phyloP scores from a whole-genome alignment of 2,888 invertebrate genomes.

The Lasioglossum leucozonium region DNA sequence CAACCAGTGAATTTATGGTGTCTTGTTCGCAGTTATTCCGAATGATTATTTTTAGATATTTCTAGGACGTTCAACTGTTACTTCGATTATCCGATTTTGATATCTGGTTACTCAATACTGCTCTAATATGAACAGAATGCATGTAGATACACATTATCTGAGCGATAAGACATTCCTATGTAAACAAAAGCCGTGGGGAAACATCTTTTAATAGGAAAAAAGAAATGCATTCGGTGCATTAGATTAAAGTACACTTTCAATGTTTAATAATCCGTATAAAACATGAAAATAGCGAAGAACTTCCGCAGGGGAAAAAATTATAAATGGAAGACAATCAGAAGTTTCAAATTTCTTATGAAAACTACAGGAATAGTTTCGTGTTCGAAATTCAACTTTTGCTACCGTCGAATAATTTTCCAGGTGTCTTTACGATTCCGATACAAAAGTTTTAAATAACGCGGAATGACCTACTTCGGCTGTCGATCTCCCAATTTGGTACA shows the following conservation, averaged over 20 bases:
- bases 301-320: too few relatives aligned
- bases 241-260: not conserved
- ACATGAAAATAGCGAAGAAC: too few relatives aligned
- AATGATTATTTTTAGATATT: not conserved
- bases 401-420: too few relatives aligned
- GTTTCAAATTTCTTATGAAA: not conserved
- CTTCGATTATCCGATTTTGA: not conserved
- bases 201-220: not conserved
- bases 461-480: not conserved
- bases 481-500: not conserved
- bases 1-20: not conserved
- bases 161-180: not conserved
- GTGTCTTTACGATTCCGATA: not conserved
- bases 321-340: too few relatives aligned
- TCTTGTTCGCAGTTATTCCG: not conserved
- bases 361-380: not conserved
- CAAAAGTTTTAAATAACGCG: not conserved
- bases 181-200: not conserved
- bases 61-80: not conserved
- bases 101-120: not conserved
- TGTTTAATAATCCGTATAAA: not conserved
- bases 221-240: too few relatives aligned
- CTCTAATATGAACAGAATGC: too few relatives aligned
- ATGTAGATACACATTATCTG: not conserved
- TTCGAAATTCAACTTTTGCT: not conserved